Base-by-base conservation (phyloP, 2,113 vertebrate genomes). In the Irena cyanogastra region DNA sequence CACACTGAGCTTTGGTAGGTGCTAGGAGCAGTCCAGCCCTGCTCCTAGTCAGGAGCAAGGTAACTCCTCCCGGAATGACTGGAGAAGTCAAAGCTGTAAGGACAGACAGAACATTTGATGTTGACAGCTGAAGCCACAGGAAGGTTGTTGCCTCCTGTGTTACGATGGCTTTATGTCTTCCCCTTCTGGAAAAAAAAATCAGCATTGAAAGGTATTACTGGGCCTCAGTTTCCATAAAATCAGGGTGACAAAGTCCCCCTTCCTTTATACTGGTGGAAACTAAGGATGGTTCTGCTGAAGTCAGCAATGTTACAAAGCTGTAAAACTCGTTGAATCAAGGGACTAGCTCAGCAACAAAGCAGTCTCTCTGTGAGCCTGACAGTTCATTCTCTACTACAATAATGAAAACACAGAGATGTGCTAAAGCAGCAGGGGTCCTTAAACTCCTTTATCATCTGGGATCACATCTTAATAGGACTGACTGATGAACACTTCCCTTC, bases 401-500 rank as follows among this genome's bases (percentile, higher is more conserved):
- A 90, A 90, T 69, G 85, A 77, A 94, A 95, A 88, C 78, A 69
- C 9, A 2, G 64, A 86, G 83, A 89, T 0, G 26, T 65, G 37
- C 45, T 92, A 94, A 83, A 92, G 57, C 82, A 95, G 75, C 78
- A 79, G 90, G 79, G 27, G 45, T 69, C 59, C 78, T 95, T 83
- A 82, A 93, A 95, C 57, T 74, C 90, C 79, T 89, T 94, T 92
- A 90, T 87, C 72, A 70, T 57, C 79, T 83, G 42, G 78, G 81
- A 93, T 91, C 68, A 83, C 64, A 86, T 88, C 83, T 95, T 94
- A 90, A 88, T 71, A 86, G 59, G 37, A 64, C 56, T 87, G 76
- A 92, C 90, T 95, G 80, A 94, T 77, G 74, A 89, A 86, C 45
- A 84, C 82, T 76, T 96, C 79, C 79, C 59, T 85, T 94, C 63